A percentile compares a stretch with the other conserved stretches of the same genome.
Evolutionary conservation across 1,140 invertebrate species (phyloP).

Genomic region (Drosophila sp.): DNA sequence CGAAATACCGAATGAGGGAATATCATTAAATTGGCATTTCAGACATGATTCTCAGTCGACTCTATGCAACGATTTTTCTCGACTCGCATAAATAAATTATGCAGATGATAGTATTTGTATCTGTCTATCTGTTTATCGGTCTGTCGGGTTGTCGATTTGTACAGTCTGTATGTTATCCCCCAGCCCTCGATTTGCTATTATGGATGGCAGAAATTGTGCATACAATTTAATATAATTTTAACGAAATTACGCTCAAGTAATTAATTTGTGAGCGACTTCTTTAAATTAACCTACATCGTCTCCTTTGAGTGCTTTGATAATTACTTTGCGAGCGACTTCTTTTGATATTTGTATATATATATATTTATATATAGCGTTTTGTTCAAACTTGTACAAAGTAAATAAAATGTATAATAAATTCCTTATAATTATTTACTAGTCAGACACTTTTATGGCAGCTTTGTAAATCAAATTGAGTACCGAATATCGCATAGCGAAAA

Average conservation of each 20-base stretch:
- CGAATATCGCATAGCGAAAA: background rate
- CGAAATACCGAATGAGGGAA: background rate
- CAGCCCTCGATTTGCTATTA: conserved; percentile 3
- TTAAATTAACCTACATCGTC: conserved; percentile 1
- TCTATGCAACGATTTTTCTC: conserved; percentile 20
- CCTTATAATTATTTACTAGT: conserved; percentile 37
- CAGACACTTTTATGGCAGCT: conserved; percentile 34
- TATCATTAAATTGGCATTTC: conserved; percentile 28
- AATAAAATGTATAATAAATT: background rate
- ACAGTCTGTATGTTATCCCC: background rate
- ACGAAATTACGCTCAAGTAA: conserved; percentile 56
- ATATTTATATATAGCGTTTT: background rate
- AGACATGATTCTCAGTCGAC: conserved; percentile 17
- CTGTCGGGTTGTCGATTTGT: no score
- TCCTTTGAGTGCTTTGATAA: no score
- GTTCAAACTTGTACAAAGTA: no score
- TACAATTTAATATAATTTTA: conserved; percentile 41
- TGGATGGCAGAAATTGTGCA: conserved; percentile 22
- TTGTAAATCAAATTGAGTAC: conserved; percentile 23
- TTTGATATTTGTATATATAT: background rate
- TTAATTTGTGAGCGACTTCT: conserved; percentile 26
- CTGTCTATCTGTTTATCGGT: conserved; percentile 3
- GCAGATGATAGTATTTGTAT: conserved; percentile 41
- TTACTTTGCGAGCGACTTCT: background rate
- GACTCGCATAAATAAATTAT: conserved; percentile 52